phyloP scores from a whole-genome alignment of 1,140 invertebrate genomes.

The Myzus persicae region DNA sequence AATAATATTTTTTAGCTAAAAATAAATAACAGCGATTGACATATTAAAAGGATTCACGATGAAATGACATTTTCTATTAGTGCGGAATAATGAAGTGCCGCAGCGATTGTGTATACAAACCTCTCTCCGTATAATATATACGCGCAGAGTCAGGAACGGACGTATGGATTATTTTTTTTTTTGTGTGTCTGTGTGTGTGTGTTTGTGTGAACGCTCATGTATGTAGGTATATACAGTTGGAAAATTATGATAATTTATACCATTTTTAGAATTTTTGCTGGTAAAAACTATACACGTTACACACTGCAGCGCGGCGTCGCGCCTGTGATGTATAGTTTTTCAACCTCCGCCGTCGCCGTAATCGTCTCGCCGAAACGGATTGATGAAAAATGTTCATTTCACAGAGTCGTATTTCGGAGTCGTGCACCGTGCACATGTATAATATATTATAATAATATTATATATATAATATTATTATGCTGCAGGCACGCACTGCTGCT shows the following conservation, averaged over 20 bases:
- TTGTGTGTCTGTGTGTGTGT: neutral
- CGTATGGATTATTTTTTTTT: neutral
- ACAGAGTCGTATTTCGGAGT: neutral
- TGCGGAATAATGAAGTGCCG: neutral
- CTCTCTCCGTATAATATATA: neutral
- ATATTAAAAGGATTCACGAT: slow-evolving; percentile 18
- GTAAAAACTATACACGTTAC: neutral
- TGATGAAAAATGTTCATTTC: slow-evolving; percentile 13
- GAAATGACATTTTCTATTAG: slow-evolving; percentile 26
- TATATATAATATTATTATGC: neutral
- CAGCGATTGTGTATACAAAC: slow-evolving; percentile 4
- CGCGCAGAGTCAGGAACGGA: neutral
- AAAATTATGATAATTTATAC: slow-evolving; percentile 22
- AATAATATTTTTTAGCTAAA: neutral
- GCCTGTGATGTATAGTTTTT: neutral
- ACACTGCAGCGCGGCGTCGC: neutral
- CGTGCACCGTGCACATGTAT: neutral
- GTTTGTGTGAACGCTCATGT: neutral
- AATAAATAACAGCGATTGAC: slow-evolving; percentile 20
- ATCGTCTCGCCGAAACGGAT: slow-evolving; percentile 1
- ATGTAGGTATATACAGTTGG: neutral
- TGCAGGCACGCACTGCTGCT: neutral
- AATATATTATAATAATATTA: neutral
- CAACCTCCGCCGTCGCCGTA: neutral
- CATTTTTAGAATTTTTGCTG: neutral